Percentiles rank a stretch among this genome's conserved stretches.
phyloP scores from a whole-genome alignment of 2,113 vertebrate species.

The Hippolais icterina region DNA sequence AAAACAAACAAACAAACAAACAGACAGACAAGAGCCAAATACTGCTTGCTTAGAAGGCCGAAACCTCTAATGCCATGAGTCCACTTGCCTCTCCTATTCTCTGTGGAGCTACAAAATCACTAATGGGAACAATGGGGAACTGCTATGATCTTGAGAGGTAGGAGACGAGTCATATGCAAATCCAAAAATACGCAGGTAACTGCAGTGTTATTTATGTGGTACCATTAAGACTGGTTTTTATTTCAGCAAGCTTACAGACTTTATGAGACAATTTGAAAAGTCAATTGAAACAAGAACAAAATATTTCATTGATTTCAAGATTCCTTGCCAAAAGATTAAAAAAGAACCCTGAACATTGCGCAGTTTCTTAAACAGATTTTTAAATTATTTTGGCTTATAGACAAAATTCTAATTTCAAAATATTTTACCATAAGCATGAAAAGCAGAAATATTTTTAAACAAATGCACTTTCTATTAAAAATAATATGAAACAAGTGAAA shows the following conservation, averaged over 20 bases:
- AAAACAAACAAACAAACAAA: not conserved
- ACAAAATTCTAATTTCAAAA: constrained; percentile 9
- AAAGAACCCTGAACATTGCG: not conserved
- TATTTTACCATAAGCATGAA: constrained; percentile 6
- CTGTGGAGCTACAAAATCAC: not conserved
- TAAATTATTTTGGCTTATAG: not conserved
- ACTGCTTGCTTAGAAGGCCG: not conserved
- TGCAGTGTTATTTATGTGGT: not conserved
- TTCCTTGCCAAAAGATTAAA: not conserved
- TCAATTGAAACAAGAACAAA: not conserved
- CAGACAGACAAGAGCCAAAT: not conserved
- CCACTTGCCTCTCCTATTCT: not conserved
- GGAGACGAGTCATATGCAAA: not conserved
- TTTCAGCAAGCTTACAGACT: not conserved
- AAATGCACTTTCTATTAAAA: constrained; percentile 31
- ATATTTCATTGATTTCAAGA: not conserved
- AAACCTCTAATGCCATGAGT: not conserved
- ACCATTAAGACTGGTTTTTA: not conserved
- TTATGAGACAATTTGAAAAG: not conserved
- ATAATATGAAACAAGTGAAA: constrained; percentile 12
- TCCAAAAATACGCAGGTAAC: not conserved
- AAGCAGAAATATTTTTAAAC: constrained; percentile 20
- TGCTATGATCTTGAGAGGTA: not conserved
- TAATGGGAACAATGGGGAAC: not conserved
- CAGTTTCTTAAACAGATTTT: not conserved